Evolutionary conservation across 2,888 invertebrate species (phyloP).

Genomic region (Phasia obesa): DNA sequence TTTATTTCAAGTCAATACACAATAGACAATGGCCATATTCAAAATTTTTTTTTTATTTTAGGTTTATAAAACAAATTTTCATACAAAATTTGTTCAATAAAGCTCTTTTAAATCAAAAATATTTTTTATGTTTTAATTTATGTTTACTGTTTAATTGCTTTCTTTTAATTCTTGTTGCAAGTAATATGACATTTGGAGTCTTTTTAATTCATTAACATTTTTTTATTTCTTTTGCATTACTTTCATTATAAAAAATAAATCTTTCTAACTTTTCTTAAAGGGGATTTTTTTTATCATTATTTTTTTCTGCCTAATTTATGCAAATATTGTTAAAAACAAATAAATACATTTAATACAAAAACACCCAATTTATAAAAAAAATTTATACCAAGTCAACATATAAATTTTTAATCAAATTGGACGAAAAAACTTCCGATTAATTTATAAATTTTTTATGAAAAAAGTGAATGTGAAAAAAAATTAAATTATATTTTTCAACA

Average conservation of each 20-base stretch:
- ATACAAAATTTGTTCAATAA: too few relatives aligned
- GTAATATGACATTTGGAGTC: too few relatives aligned
- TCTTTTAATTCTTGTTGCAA: too few relatives aligned
- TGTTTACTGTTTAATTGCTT: background rate
- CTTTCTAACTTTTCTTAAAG: background rate
- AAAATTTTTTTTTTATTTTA: too few relatives aligned
- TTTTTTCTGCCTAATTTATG: background rate
- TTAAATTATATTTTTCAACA: background rate
- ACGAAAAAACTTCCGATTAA: slow-evolving; percentile 71
- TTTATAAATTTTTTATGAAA: slow-evolving; percentile 39
- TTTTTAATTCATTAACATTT: too few relatives aligned
- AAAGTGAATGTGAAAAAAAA: slow-evolving; percentile 14
- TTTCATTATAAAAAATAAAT: background rate
- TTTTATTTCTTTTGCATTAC: background rate
- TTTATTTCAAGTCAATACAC: too few relatives aligned
- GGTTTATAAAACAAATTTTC: too few relatives aligned
- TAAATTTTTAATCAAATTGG: slow-evolving; percentile 68
- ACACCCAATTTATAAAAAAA: slow-evolving; percentile 66
- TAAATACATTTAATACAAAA: slow-evolving; percentile 7
- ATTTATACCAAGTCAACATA: slow-evolving; percentile 46
- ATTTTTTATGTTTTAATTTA: background rate
- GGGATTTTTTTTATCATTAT: slow-evolving; percentile 10
- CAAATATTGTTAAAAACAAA: slow-evolving; percentile 31
- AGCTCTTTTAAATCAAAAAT: too few relatives aligned
- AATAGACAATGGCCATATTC: too few relatives aligned